Conservation (phyloP, 2,888 invertebrate species). For the Synergus itoensis region DNA sequence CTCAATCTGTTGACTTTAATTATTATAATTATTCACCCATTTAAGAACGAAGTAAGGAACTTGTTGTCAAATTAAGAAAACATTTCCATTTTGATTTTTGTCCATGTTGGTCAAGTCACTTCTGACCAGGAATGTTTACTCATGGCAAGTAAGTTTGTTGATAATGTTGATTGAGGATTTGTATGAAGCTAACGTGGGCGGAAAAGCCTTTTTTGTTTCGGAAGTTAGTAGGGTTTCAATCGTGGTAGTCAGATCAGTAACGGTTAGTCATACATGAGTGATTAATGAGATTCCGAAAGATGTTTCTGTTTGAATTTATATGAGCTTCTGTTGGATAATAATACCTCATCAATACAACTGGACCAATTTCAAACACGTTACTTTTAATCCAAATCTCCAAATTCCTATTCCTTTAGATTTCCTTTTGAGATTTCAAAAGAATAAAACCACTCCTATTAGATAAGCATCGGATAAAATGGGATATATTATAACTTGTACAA, state of each 20-base stretch:
- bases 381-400: background rate
- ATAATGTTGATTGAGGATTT: background rate
- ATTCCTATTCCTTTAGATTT: background rate
- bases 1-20: too few species aligned
- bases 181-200: background rate
- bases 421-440: background rate
- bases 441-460: background rate
- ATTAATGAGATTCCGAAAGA: constrained; percentile 17
- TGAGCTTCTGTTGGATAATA: background rate
- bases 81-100: background rate
- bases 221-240: background rate
- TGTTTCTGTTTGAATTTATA: constrained; percentile 12
- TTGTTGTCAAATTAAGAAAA: background rate
- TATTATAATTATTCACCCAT: too few species aligned
- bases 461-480: background rate
- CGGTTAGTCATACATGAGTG: constrained; percentile 5
- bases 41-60: too few species aligned
- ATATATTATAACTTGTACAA: background rate
- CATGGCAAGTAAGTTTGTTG: background rate
- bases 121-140: background rate
- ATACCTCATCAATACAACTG: background rate
- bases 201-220: background rate
- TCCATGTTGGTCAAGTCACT: background rate
- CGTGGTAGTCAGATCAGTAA: background rate
- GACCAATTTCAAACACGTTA: background rate